Conservation (phyloP, 2,113 vertebrate species). For the Oryzias melastigma region DNA sequence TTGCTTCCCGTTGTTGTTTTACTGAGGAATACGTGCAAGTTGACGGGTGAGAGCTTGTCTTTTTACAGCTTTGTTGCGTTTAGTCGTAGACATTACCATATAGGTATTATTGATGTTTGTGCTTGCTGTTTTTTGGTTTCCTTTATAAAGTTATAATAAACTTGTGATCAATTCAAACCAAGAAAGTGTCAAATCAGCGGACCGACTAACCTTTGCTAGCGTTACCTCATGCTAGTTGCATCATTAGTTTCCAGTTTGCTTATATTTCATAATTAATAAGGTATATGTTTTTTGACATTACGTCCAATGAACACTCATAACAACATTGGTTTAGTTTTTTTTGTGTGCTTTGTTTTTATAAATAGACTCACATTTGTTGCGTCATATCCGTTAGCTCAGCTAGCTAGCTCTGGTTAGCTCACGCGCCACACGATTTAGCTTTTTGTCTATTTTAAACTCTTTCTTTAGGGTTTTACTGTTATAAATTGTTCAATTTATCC, state of each 20-base stretch:
- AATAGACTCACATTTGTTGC: not conserved
- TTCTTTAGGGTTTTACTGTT: not conserved
- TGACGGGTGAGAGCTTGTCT: constrained; percentile 41
- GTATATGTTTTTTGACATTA: rapidly evolving
- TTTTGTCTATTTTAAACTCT: not conserved
- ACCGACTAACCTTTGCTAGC: constrained; percentile 11
- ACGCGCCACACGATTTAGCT: not conserved
- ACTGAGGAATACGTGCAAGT: not conserved
- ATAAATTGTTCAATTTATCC: not conserved
- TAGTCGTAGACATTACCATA: not conserved
- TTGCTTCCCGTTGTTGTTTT: constrained; percentile 36
- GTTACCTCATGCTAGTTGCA: not conserved
- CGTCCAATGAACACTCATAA: rapidly evolving
- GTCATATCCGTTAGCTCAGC: constrained; percentile 18
- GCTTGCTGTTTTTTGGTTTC: rapidly evolving
- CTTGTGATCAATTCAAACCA: rapidly evolving
- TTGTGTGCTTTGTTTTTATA: rapidly evolving
- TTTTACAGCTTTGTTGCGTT: rapidly evolving
- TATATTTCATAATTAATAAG: not conserved
- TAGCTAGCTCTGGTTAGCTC: not conserved
- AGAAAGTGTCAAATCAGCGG: constrained; percentile 21
- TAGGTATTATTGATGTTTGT: too few relatives aligned
- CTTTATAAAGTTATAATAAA: rapidly evolving
- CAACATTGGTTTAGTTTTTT: rapidly evolving
- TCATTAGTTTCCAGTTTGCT: not conserved